A percentile compares a stretch with the other conserved stretches of the same genome.
phyloP scores from a whole-genome alignment of 2,888 invertebrate genomes.

The Steromphala cineraria region DNA sequence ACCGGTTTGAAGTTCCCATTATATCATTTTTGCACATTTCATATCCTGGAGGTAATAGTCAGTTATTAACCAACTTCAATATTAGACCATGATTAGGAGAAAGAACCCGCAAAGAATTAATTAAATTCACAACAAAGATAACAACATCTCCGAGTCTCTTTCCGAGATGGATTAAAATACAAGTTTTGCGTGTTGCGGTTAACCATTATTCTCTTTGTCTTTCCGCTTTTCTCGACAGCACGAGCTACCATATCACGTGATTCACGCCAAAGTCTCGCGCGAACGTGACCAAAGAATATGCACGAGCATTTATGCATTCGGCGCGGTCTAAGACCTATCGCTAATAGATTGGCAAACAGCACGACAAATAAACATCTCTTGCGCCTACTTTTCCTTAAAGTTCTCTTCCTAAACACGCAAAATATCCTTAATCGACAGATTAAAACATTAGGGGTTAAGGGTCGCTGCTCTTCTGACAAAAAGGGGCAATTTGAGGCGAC shows the following conservation, averaged over 20 bases:
- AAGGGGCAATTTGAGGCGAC: constrained; percentile 12
- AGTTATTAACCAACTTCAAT: too few species aligned
- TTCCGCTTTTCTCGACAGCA: neutral
- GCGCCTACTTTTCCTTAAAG: neutral
- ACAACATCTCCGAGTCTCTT: neutral
- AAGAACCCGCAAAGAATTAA: neutral
- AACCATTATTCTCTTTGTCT: constrained; percentile 9
- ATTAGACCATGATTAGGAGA: too few species aligned
- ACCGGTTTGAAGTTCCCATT: too few species aligned
- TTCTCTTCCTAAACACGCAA: constrained; percentile 16
- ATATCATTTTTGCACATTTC: too few species aligned
- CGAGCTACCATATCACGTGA: constrained; percentile 15
- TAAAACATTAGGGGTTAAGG: constrained; percentile 6
- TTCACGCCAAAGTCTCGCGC: constrained; percentile 17
- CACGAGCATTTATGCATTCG: constrained; percentile 20
- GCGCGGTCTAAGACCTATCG: neutral
- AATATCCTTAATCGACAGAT: constrained; percentile 21
- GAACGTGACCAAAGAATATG: constrained; percentile 8
- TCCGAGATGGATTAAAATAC: constrained; percentile 18
- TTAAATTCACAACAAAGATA: neutral
- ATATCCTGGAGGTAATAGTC: too few species aligned
- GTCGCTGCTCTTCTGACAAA: constrained; percentile 17
- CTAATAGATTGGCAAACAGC: constrained; percentile 6
- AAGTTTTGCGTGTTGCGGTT: constrained; percentile 11
- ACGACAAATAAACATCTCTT: constrained; percentile 13